A percentile compares a stretch with the other conserved stretches of the same genome.
These are phyloP conservation scores for Aquatica leii DNA, from an alignment of 2,888 invertebrate genomes.

Conservation along the genomic window DNA sequence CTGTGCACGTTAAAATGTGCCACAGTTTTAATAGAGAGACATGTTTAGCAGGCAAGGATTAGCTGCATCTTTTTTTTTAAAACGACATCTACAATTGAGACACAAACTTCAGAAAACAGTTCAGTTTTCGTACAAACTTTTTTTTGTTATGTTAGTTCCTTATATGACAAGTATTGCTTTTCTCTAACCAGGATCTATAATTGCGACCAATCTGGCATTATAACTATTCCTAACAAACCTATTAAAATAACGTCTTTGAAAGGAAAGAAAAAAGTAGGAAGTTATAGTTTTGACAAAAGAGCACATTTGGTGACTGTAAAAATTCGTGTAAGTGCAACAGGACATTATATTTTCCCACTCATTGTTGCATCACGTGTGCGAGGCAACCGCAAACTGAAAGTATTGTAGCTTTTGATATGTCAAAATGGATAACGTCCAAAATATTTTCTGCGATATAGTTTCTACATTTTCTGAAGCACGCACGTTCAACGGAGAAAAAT, in stretches of 20 bases:
- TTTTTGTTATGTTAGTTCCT: constrained; percentile 20
- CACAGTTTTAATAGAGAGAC: constrained; percentile 32
- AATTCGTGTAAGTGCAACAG: constrained; percentile 4
- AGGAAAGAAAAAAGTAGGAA: constrained; percentile 4
- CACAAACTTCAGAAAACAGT: constrained; percentile 39
- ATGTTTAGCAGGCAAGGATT: constrained; percentile 27
- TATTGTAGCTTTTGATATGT: too few relatives aligned
- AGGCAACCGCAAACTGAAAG: too few relatives aligned
- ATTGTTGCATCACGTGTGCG: too few relatives aligned
- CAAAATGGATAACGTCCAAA: too few relatives aligned
- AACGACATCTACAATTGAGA: constrained; percentile 34
- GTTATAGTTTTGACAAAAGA: constrained; percentile 8
- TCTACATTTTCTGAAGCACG: too few relatives aligned
- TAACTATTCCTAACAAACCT: constrained; percentile 18
- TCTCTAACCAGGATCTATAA: constrained; percentile 14
- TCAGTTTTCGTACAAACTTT: constrained; percentile 33
- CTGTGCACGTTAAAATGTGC: constrained; percentile 23
- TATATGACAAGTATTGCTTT: constrained; percentile 10
- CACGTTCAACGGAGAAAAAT: too few relatives aligned
- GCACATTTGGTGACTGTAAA: constrained; percentile 8
- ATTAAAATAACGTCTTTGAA: constrained; percentile 11
- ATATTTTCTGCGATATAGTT: too few relatives aligned
- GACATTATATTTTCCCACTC: constrained; percentile 13
- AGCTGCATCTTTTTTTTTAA: too few relatives aligned
- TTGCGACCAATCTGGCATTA: constrained; percentile 15